Evolutionary conservation across 2,888 invertebrate species (phyloP), one percentile per base, ranked within the genome.

Genomic region (Amblyjoppa proteus): DNA sequence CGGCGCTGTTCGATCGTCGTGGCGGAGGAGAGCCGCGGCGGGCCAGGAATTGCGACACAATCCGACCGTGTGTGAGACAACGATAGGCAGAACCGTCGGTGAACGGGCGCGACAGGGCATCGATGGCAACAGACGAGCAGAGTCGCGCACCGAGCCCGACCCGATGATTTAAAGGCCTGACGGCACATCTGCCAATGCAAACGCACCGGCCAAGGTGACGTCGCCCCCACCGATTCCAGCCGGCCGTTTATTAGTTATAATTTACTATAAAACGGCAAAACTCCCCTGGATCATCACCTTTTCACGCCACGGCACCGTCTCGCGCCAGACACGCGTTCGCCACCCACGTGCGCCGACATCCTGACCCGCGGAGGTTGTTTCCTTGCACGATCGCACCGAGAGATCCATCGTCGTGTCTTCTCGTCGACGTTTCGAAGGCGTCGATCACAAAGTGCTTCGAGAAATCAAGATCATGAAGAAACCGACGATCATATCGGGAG

Each of bases 241-340:
- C 61, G 56, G 58, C 20, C 87, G 84, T 92, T 91, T 93, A 92
- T 93, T 93, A 93, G 93, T 93, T 94, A 94, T 94, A 93, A 93
- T 93, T 93, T 93, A 93, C 92, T 94, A 94, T 94, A 94, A 94
- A 94, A 94, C 93, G 93, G 93, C 92, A 92, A 93, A 93, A 92
- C 91, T 85, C 88, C 86, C 88, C 88, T 89, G 89, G 88, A 91
- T 90, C 90, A 91, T 91, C 93, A 92, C 88, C 88, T 87, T 92
- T 92, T 91, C 91, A 91, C 91, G 90, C 90, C 90, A 82, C 86
- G 84, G 34, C 85, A 73, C 74, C 61, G 81, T 66, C 79, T 56
- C 80, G 85, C 71, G 85, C 66, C 82, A 82, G 79, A 81, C 79
- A 85, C 28, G 45, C 45, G 45, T 45, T 45, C 45, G 45, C 13